These are phyloP conservation scores for Nyleta sp. DNA, from an alignment of 2,888 invertebrate species.

Conservation along the genomic window DNA sequence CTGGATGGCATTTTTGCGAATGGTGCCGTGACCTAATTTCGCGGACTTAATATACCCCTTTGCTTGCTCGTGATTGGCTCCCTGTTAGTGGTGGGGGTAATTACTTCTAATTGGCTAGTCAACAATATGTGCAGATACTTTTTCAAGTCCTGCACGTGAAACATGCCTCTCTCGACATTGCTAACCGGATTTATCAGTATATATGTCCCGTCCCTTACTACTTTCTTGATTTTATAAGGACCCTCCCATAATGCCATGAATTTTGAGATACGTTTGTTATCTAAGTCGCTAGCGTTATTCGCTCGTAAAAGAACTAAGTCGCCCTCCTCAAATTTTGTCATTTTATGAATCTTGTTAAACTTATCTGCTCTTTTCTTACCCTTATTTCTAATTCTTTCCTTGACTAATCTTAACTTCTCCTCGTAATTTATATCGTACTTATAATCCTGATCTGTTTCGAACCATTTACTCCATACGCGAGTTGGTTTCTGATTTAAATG, in stretches of 20 bases:
- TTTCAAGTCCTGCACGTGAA: constrained; percentile 9
- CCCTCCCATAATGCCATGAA: constrained; percentile 54
- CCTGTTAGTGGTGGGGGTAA: too few species aligned
- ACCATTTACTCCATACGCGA: constrained; percentile 2
- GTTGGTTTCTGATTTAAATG: constrained; percentile 3
- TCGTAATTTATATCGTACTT: background rate
- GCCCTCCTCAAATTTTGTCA: constrained; percentile 1
- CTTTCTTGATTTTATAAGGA: constrained; percentile 29
- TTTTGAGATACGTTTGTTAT: constrained; percentile 29
- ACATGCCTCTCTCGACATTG: constrained; percentile 10
- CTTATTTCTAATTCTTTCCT: constrained; percentile 14
- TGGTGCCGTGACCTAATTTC: too few species aligned
- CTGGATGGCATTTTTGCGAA: too few species aligned
- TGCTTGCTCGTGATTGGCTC: too few species aligned
- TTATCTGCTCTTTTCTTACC: constrained; percentile 9
- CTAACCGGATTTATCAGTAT: constrained; percentile 9
- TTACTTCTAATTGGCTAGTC: too few species aligned
- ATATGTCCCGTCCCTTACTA: constrained; percentile 3
- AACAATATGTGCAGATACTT: background rate
- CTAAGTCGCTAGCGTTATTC: constrained; percentile 24
- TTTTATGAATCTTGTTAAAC: constrained; percentile 12
- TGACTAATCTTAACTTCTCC: background rate
- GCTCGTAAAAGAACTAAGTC: constrained; percentile 36
- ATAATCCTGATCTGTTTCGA: background rate
- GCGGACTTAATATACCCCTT: too few species aligned